A percentile compares a stretch with the other conserved stretches of the same genome.
phyloP scores from a whole-genome alignment of 2,888 invertebrate genomes.

The Camptogramma bilineatum region DNA sequence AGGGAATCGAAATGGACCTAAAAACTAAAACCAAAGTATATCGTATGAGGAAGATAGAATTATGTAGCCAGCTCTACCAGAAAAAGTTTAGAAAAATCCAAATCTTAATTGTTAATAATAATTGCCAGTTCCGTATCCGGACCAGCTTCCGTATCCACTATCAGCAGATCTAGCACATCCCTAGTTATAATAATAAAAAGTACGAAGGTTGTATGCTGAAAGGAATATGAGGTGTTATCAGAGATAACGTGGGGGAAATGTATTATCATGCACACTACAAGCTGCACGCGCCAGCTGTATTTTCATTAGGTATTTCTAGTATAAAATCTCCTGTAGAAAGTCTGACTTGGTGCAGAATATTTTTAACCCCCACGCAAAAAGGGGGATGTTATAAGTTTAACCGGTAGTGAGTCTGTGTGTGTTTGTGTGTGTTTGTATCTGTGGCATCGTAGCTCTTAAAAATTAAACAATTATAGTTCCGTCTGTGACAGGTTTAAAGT shows the following conservation, averaged over 20 bases:
- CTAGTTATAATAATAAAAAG: conserved; percentile 16
- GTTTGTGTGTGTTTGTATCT: too few relatives aligned
- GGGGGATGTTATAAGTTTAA: not conserved
- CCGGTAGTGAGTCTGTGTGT: too few relatives aligned
- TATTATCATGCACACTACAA: conserved; percentile 16
- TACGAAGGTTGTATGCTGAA: conserved; percentile 21
- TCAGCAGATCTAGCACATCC: not conserved
- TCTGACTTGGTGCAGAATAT: not conserved
- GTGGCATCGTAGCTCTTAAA: too few relatives aligned
- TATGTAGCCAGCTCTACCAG: not conserved
- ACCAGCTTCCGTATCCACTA: not conserved
- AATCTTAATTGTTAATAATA: not conserved
- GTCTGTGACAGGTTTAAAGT: too few relatives aligned
- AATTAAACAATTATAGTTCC: too few relatives aligned
- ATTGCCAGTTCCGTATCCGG: conserved; percentile 4
- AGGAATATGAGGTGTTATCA: conserved; percentile 33
- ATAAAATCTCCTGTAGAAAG: not conserved
- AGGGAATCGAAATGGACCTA: not conserved
- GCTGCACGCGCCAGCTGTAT: conserved; percentile 7
- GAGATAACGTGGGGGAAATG: conserved; percentile 27
- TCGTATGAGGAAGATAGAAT: not conserved
- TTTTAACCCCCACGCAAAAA: too few relatives aligned
- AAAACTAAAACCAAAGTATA: not conserved
- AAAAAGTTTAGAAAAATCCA: not conserved
- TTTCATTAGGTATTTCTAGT: not conserved